phyloP scores from a whole-genome alignment of 64 coral and sea anemone genomes.

The Actinia equina region DNA sequence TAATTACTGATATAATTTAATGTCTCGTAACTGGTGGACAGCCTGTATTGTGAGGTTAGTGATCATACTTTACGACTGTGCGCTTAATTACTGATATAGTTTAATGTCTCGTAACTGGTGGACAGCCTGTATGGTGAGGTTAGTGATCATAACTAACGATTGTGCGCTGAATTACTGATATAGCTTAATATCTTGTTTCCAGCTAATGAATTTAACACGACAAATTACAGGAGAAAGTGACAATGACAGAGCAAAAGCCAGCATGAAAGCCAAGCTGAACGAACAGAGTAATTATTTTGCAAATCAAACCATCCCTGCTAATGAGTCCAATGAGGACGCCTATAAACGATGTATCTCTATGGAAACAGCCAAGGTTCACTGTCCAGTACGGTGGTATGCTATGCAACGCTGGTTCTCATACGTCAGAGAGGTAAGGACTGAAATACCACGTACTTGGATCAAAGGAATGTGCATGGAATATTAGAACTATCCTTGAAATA shows the following conservation, averaged over 20 bases:
- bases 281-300: constrained; percentile 15
- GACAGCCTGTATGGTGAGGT: too few relatives aligned
- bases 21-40: too few relatives aligned
- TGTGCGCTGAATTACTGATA: too few relatives aligned
- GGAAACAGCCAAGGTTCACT: constrained; percentile 25
- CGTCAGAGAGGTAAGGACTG: constrained; percentile 27
- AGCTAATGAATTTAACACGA: constrained; percentile 28
- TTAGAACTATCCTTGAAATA: background rate
- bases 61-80: too few relatives aligned
- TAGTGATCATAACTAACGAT: too few relatives aligned
- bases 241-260: constrained; percentile 11
- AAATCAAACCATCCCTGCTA: constrained; percentile 17
- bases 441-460: background rate
- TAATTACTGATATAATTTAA: background rate
- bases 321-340: constrained; percentile 46
- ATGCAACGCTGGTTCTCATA: constrained; percentile 36
- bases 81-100: too few relatives aligned
- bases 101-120: too few relatives aligned
- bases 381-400: constrained; percentile 29
- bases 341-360: constrained; percentile 20
- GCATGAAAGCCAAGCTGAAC: background rate
- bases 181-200: too few relatives aligned
- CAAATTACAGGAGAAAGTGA: constrained; percentile 23
- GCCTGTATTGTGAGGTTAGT: too few relatives aligned
- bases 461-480: background rate